phyloP scores from a whole-genome alignment of 2,113 vertebrate species.

The Bos javanicus region DNA sequence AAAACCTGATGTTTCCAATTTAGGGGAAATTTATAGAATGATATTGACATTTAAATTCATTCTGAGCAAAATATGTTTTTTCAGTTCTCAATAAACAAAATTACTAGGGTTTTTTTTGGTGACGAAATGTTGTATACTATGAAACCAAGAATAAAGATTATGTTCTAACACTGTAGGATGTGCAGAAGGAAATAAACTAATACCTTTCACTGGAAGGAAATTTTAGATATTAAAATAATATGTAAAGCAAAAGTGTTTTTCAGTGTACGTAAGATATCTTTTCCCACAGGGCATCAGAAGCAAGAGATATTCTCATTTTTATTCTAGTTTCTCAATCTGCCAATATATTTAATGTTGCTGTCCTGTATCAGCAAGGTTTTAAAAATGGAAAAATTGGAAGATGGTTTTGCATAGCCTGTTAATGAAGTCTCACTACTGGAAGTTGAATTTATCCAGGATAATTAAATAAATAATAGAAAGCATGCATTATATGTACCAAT shows the following conservation, averaged over 20 bases:
- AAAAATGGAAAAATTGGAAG: neutral
- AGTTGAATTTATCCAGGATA: neutral
- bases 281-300: neutral
- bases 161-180: neutral
- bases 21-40: constrained; percentile 4
- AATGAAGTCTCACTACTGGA: neutral
- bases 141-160: constrained; percentile 26
- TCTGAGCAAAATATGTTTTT: constrained; percentile 20
- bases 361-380: neutral
- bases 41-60: neutral
- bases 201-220: neutral
- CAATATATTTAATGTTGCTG: neutral
- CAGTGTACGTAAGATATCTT: neutral
- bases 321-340: neutral
- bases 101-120: neutral
- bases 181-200: neutral
- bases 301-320: neutral
- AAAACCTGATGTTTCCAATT: constrained; percentile 24
- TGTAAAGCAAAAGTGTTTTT: neutral
- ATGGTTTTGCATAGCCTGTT: neutral
- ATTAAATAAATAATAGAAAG: neutral
- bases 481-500: neutral
- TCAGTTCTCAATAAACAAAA: neutral
- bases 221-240: neutral
- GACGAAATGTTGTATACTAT: neutral